Base-by-base conservation (phyloP, 2,888 invertebrate species). In the Ormyrus nitidulus region DNA sequence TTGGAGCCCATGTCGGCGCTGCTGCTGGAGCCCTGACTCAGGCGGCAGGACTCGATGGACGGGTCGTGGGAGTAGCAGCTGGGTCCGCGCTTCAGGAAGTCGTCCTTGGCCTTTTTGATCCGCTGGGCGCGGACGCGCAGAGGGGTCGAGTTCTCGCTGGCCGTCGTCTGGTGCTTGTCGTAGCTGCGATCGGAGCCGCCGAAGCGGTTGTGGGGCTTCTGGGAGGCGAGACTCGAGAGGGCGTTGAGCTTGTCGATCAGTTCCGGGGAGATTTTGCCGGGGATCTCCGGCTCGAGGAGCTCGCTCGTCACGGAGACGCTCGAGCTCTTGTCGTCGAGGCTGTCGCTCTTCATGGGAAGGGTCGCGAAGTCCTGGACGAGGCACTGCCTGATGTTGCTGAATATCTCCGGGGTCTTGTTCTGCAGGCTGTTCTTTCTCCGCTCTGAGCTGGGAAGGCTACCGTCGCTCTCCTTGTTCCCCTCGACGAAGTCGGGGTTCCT, bases 51-150 rank as follows among this genome's bases (percentile, higher is more conserved):
- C 6, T 79, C 75, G 6, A 56, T 59, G 65, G 75, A 65, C 9
- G 83, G 77, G 58, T 82, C 80, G 46, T 83, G 76, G 0, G 86
- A 86, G 56, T 83, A 83, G 34, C 83, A 86, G 19, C 83, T 82
- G 2, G 85, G 85, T 0, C 82, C 85, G 8, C 92, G 91, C 0
- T 93, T 91, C 10, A 96, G 87, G 84, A 96, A 96, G 83, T 93
- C 94, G 84, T 96, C 95, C 85, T 95, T 94, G 0, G 96, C 96
- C 79, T 92, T 93, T 83, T 93, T 92, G 9, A 95, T 90, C 82
- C 93, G 93, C n/a, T 92, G 91, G 0, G 94, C 93, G 84, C 91
- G 92, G 84, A 90, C 91, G 85, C 87, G 92, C 65, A 88, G 87
- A 80, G 34, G 81, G 6, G 81, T 88, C 13, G 86, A 68, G 48